Percentiles rank a stretch among this genome's conserved stretches.
These are phyloP conservation scores for Tromatobia lineatoria DNA, from an alignment of 2,888 invertebrate genomes.

Conservation along the genomic window DNA sequence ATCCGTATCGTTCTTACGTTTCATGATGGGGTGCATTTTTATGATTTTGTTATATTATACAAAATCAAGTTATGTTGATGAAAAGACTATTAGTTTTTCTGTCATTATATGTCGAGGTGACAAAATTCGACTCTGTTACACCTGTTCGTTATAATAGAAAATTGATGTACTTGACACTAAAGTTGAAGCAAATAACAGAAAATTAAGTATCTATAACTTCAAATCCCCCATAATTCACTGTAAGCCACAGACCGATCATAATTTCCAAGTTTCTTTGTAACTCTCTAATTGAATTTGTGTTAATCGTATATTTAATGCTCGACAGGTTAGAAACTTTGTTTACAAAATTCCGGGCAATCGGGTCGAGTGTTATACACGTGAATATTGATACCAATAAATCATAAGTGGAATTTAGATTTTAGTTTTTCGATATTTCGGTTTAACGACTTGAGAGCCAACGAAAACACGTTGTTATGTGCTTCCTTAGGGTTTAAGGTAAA, in stretches of 20 bases:
- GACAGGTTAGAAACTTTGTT: background rate
- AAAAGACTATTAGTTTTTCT: too few relatives aligned
- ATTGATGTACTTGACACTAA: too few relatives aligned
- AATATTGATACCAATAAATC: slow-evolving; percentile 56
- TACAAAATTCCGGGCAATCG: background rate
- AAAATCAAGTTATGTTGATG: too few relatives aligned
- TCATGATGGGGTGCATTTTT: too few relatives aligned
- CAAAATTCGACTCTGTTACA: too few relatives aligned
- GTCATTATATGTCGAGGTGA: too few relatives aligned
- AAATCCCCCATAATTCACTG: background rate
- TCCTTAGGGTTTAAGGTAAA: slow-evolving; percentile 13
- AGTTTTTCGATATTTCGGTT: slow-evolving; percentile 34
- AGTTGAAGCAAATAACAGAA: too few relatives aligned
- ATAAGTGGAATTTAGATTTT: slow-evolving; percentile 3
- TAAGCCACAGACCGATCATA: background rate
- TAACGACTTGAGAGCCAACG: slow-evolving; percentile 41
- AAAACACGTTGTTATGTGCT: background rate
- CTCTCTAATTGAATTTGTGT: background rate
- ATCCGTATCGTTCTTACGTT: too few relatives aligned
- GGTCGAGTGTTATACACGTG: slow-evolving; percentile 7
- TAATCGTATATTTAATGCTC: background rate
- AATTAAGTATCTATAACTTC: too few relatives aligned
- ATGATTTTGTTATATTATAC: too few relatives aligned
- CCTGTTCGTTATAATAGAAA: too few relatives aligned
- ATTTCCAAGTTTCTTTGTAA: background rate